Conservation (phyloP, 2,113 vertebrate genomes). For the Cyanoliseus patagonus region DNA sequence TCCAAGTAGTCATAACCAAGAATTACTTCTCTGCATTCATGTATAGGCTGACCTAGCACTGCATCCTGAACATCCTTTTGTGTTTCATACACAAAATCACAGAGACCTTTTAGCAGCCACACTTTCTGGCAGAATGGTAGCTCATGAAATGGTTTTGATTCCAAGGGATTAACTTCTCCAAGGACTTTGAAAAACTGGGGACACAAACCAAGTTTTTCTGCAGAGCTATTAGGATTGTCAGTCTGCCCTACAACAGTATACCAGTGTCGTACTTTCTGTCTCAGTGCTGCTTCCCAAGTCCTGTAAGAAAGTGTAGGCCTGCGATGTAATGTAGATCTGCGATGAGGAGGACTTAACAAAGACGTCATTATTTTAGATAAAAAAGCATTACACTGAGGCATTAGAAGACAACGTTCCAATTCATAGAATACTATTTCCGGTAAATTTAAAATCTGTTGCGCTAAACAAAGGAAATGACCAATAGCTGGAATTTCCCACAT, state of each 20-base stretch:
- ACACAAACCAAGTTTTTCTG: constrained; percentile 90
- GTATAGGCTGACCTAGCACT: constrained; percentile 93
- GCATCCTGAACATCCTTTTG: constrained; percentile 94
- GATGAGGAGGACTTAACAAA: constrained; percentile 87
- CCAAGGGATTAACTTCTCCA: constrained; percentile 89
- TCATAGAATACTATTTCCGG: constrained; percentile 98
- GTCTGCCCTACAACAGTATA: constrained; percentile 84
- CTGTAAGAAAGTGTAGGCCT: constrained; percentile 88
- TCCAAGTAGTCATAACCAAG: constrained; percentile 94
- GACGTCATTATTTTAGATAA: constrained; percentile 97
- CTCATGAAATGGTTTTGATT: constrained; percentile 90
- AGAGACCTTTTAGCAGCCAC: constrained; percentile 95
- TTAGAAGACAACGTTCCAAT: constrained; percentile 93
- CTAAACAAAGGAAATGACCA: constrained; percentile 97
- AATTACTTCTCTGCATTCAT: constrained; percentile 97
- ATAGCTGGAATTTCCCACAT: constrained; percentile 98
- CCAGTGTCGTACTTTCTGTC: constrained; percentile 89
- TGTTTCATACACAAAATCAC: constrained; percentile 95
- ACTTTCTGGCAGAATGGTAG: constrained; percentile 90
- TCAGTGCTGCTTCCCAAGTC: constrained; percentile 91
- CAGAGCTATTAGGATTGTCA: constrained; percentile 80
- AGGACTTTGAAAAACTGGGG: constrained; percentile 90
- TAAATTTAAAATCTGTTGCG: constrained; percentile 92
- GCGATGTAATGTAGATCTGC: constrained; percentile 86
- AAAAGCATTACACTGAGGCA: constrained; percentile 94